A percentile compares a stretch with the other conserved stretches of the same genome.
Conservation (phyloP, 2,797 vertebrate species). For the Myripristis jacobus region DNA sequence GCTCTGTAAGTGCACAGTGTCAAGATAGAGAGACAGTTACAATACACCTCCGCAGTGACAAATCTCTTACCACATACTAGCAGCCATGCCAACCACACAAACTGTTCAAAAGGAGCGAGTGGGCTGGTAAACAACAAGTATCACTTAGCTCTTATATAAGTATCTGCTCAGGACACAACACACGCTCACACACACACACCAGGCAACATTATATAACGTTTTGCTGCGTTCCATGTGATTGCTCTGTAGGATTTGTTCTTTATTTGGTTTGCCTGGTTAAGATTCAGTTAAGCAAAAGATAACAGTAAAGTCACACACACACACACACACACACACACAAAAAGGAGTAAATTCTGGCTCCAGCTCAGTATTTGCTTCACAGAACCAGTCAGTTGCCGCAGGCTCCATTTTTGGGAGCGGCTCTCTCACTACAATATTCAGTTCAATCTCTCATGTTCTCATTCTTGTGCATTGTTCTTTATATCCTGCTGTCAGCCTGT, state of each 20-base stretch:
- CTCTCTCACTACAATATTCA: conserved; percentile 55
- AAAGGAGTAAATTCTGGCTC: conserved; percentile 10
- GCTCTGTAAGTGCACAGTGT: conserved; percentile 15
- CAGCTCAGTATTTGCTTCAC: conserved; percentile 14
- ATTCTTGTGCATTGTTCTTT: conserved; percentile 1
- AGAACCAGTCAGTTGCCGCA: conserved; percentile 45
- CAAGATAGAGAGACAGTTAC: conserved; percentile 26
- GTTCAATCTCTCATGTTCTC: conserved; percentile 48
- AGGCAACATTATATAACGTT: conserved; percentile 46
- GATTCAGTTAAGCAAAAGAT: conserved; percentile 1
- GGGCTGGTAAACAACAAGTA: conserved; percentile 26
- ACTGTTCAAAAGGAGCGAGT: conserved; percentile 5
- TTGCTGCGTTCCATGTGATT: conserved; percentile 13
- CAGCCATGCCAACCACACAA: conserved; percentile 3
- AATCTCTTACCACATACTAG: conserved; percentile 9
- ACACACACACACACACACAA: conserved; percentile 13
- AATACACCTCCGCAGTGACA: conserved; percentile 5
- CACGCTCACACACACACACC: conserved; percentile 29
- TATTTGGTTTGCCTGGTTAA: conserved; percentile 18
- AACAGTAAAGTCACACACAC: conserved; percentile 14
- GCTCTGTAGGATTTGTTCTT: conserved; percentile 7
- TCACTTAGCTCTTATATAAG: conserved; percentile 63
- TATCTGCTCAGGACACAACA: conserved; percentile 27
- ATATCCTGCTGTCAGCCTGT: neutral
- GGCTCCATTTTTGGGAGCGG: conserved; percentile 25